Evolutionary conservation across 2,797 vertebrate genomes (phyloP).

Genomic region (Gymnodraco acuticeps): DNA sequence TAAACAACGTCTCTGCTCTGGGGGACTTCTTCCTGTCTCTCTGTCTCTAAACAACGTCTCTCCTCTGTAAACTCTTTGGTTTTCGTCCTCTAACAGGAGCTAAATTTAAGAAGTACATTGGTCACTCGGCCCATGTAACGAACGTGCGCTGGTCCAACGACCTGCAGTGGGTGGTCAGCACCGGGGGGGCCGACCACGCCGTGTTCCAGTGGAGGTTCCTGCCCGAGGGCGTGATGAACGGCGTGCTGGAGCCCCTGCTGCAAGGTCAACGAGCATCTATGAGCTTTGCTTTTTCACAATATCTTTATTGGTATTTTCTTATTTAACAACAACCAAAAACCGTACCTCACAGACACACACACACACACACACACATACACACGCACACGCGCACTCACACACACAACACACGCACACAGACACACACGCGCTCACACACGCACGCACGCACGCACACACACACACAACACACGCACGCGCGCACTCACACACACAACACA

Average conservation of each 20-base stretch:
- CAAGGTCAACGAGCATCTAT: slow-evolving; percentile 85
- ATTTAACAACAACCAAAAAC: too few species aligned
- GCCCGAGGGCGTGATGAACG: slow-evolving; percentile 93
- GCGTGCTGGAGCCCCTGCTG: slow-evolving; percentile 88
- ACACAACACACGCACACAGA: rapidly evolving
- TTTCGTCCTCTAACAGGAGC: slow-evolving; percentile 84
- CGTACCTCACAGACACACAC: too few species aligned
- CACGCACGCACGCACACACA: too few species aligned
- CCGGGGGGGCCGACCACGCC: slow-evolving; percentile 94
- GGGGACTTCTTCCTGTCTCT: too few species aligned
- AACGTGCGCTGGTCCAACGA: slow-evolving; percentile 96
- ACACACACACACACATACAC: too few species aligned
- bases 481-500: too few species aligned
- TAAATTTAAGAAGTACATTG: slow-evolving; percentile 95
- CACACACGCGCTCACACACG: rapidly evolving
- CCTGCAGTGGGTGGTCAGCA: slow-evolving; percentile 96
- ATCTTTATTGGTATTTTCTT: too few species aligned
- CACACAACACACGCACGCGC: too few species aligned
- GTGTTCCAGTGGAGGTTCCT: slow-evolving; percentile 98
- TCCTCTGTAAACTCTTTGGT: neutral
- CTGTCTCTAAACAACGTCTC: neutral
- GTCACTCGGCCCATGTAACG: slow-evolving; percentile 96
- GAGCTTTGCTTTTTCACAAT: too few species aligned
- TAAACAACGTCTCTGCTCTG: too few species aligned
- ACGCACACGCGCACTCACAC: too few species aligned